Evolutionary conservation across 2,888 invertebrate genomes (phyloP), one percentile per base, ranked within the genome.

Genomic region (Cheilosia impressa): DNA sequence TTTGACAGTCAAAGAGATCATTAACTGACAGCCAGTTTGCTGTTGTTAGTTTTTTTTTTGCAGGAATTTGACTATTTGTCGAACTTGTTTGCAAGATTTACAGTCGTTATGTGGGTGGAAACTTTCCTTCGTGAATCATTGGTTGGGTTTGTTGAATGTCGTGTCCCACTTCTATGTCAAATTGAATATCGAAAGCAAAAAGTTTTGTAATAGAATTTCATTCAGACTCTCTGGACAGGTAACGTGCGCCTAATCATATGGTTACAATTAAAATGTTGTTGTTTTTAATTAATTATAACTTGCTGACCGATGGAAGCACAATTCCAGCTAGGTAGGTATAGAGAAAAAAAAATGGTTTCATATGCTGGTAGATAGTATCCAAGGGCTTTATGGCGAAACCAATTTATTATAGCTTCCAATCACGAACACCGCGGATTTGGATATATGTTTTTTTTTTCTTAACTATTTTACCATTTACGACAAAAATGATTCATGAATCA

Each of bases 401-500:
- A 41, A 43, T 63, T 81, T 76, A 63, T 72, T 81, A 76, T 72
- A 71, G 62, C 76, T 72, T 76, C 72, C 60, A 57, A 58, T 45
- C 81, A 85, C 81, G 85, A 81, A 77, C 68, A 45, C 24, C 5
- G 19, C 55, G 58, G 53, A 63, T 65, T 69, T 50, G 45, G 19
- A 38, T 72, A 38, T 34, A 45, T 24, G 15, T 31, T 27, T 34
- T 31, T 31, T 34, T 17, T 68, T 43, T 73, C 52, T 31, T 45
- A n/a, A 55, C 55, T 66, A 77, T 65, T 58, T 82, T 58, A 50
- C 57, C 79, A 73, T 83, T 84, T 69, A 73, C 57, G 69, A 75
- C 65, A 19, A 45, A 52, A 63, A 72, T 81, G 85, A 85, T 81
- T 85, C 81, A 80, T 76, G 81, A 76, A 71, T 76, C 65, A 41